Conservation (phyloP, 2,797 vertebrate genomes). For the Tokudaia tokunoshimensis region DNA sequence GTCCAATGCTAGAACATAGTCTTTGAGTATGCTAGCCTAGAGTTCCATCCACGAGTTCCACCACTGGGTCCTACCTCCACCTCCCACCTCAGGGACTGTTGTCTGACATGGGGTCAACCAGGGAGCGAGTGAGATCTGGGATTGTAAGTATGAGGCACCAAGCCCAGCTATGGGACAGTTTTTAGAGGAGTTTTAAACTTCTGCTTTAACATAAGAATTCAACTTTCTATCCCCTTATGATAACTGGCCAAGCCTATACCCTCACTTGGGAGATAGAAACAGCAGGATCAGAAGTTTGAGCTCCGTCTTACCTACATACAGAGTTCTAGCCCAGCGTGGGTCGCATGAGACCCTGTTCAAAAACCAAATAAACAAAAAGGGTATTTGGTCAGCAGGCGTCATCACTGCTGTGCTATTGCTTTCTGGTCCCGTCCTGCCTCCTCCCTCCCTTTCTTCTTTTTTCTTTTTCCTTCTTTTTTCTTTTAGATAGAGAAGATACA, state of each 20-base stretch:
- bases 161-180: neutral
- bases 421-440: neutral
- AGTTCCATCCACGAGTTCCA: neutral
- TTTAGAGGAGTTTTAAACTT: conserved; percentile 53
- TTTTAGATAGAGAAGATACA: neutral
- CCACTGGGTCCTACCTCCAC: neutral
- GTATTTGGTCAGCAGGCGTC: neutral
- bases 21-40: neutral
- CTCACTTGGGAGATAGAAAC: neutral
- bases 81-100: neutral
- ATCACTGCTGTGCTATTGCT: neutral
- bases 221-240: neutral
- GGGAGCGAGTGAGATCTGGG: neutral
- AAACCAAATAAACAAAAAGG: neutral
- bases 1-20: neutral
- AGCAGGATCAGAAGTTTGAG: neutral
- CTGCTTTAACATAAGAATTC: neutral
- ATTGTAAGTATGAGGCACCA: neutral
- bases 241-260: neutral
- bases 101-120: neutral
- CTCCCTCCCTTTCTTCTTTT: neutral
- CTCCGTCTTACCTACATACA: neutral
- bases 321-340: neutral
- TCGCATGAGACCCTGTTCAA: neutral
- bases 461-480: too few relatives aligned